Evolutionary conservation across 2,888 invertebrate species (phyloP).

Genomic region (Drosophila histrio): DNA sequence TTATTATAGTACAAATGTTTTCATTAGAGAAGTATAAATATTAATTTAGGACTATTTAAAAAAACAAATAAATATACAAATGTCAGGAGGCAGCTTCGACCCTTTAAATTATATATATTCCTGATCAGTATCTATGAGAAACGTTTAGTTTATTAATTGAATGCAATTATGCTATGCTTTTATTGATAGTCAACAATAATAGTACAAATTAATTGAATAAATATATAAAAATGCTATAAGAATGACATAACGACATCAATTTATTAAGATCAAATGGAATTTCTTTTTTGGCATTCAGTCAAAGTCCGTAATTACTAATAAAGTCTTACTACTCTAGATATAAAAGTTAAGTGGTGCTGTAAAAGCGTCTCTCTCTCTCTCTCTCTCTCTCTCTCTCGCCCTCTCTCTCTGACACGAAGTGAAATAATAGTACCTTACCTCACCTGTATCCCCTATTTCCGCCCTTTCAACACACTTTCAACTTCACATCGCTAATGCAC

Average conservation of each 20-base stretch:
- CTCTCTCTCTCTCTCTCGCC: not conserved
- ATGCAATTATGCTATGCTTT: no score
- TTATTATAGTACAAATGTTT: no score
- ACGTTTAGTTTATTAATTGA: no score
- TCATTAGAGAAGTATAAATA: no score
- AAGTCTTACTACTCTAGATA: not conserved
- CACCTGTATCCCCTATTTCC: slow-evolving; percentile 22
- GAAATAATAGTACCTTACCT: slow-evolving; percentile 20
- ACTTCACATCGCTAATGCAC: slow-evolving; percentile 44
- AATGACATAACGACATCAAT: not conserved
- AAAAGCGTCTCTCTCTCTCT: slow-evolving; percentile 3
- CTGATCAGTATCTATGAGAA: no score
- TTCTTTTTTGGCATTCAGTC: slow-evolving; percentile 2
- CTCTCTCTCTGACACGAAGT: not conserved
- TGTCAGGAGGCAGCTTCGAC: no score
- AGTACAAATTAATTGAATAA: no score
- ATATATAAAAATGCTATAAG: no score
- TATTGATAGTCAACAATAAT: no score
- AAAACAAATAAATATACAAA: no score
- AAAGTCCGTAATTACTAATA: slow-evolving; percentile 12
- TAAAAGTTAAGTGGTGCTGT: slow-evolving; percentile 26
- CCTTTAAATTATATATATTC: no score
- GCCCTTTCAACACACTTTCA: not conserved
- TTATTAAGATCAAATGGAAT: not conserved
- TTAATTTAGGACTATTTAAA: no score